Evolutionary conservation across 2,888 invertebrate genomes (phyloP), one percentile per base, ranked within the genome.

Genomic region (Stomorhina lunata): DNA sequence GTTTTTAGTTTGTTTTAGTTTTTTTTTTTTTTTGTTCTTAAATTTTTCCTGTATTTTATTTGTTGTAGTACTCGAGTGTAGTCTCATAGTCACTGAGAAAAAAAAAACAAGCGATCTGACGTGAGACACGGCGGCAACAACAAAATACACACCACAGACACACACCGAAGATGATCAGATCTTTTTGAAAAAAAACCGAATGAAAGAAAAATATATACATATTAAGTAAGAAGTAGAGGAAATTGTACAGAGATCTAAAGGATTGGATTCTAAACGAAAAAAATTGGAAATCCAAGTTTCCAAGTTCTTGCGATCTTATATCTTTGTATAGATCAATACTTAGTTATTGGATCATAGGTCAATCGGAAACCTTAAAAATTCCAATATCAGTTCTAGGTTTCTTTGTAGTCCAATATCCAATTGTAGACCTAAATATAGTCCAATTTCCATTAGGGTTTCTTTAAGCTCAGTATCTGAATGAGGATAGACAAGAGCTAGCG

Each of bases 91-190:
- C 17, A 40, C 7, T 63, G 29, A 27, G 15, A n/a, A 27, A 15
- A 43, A 15, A 32, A 32, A 32, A 55, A 57, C 4, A 43, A 53
- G 25, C 65, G 29, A 72, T 68, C 37, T 78, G 79, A 66, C 63
- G 66, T 68, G 80, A 78, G 65, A 73, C 68, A 75, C 45, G 79
- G 65, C 73, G 79, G 72, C 80, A 81, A 77, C 83, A 83, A 76
- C 80, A 71, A 81, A 79, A 76, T 79, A 43, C 77, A 50, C 63
- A 25, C 63, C 72, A 50, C 79, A 76, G 57, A 72, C 72, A 69
- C 34, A 69, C 55, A 75, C n/a, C n/a, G n/a, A n/a, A n/a, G n/a
- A n/a, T n/a, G 57, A 69, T 69, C 40, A 61, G 4, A 69, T 80
- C 45, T 71, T n/a, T n/a, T n/a, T 53, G 29, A 61, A 27, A 32